phyloP scores from a whole-genome alignment of 2,113 vertebrate species.

The Gobiocypris rarus region DNA sequence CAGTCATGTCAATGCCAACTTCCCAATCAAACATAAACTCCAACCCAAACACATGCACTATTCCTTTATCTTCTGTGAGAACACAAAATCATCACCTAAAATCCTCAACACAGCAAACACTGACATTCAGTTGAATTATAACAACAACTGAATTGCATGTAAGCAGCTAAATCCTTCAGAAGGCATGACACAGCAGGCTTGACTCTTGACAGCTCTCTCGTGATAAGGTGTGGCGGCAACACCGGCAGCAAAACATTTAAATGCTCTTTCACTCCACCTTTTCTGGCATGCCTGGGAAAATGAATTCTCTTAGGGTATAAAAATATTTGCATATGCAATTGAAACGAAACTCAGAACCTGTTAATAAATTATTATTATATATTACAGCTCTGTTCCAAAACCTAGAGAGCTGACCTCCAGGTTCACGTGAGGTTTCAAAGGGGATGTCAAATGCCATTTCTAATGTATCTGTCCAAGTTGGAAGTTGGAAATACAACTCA shows the following conservation, averaged over 20 bases:
- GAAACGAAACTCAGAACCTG: not conserved
- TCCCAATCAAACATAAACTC: constrained; percentile 3
- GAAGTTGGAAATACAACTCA: not conserved
- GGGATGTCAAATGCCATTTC: not conserved
- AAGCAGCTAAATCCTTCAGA: not conserved
- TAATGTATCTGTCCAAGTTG: not conserved
- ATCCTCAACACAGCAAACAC: not conserved
- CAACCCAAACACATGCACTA: not conserved
- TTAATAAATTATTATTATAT: not conserved
- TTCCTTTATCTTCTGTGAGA: not conserved
- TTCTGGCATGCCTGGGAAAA: not conserved
- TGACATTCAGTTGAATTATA: not conserved
- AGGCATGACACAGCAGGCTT: constrained; percentile 15
- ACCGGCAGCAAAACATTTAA: not conserved
- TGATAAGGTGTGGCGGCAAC: constrained; percentile 28
- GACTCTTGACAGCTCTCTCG: not conserved
- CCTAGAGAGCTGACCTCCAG: not conserved
- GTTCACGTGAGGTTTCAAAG: not conserved
- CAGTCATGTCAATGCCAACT: not conserved
- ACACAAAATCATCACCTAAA: not conserved
- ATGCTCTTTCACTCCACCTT: not conserved
- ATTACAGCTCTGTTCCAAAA: not conserved
- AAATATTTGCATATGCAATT: not conserved
- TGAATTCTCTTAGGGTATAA: not conserved
- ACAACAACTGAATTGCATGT: not conserved